Evolutionary conservation across 1,140 invertebrate genomes (phyloP).

Genomic region (Venturia canescens): DNA sequence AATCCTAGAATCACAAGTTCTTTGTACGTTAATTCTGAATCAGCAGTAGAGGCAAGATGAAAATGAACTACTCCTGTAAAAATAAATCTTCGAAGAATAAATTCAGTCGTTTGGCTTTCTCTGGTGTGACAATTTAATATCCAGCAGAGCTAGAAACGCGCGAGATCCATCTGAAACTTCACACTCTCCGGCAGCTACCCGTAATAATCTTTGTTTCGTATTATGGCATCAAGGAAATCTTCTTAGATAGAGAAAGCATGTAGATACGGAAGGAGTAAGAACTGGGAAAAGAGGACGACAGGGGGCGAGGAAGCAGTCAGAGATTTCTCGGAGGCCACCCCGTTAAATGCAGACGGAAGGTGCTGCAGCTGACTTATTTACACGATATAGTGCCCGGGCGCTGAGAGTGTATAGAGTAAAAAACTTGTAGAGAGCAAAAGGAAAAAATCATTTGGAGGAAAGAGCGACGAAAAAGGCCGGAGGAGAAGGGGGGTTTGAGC

Average conservation of each 20-base stretch:
- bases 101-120: too few species aligned
- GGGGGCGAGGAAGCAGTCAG: not conserved
- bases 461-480: not conserved
- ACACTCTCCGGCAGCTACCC: not conserved
- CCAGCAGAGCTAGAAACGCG: not conserved
- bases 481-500: not conserved
- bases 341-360: conserved; percentile 24
- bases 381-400: not conserved
- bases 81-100: too few species aligned
- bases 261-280: too few species aligned
- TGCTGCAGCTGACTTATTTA: conserved; percentile 29
- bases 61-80: too few species aligned
- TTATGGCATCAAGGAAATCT: not conserved
- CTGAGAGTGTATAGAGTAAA: conserved; percentile 3
- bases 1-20: too few species aligned
- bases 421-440: not conserved
- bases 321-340: not conserved
- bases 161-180: not conserved
- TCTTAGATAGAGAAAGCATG: not conserved
- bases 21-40: too few species aligned
- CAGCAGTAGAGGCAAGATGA: too few species aligned
- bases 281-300: not conserved
- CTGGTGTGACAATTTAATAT: not conserved
- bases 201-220: conserved; percentile 23
- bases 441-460: not conserved